Evolutionary conservation across 2,113 vertebrate genomes (phyloP).

Genomic region (Sinocyclocheilus anshuiensis): DNA sequence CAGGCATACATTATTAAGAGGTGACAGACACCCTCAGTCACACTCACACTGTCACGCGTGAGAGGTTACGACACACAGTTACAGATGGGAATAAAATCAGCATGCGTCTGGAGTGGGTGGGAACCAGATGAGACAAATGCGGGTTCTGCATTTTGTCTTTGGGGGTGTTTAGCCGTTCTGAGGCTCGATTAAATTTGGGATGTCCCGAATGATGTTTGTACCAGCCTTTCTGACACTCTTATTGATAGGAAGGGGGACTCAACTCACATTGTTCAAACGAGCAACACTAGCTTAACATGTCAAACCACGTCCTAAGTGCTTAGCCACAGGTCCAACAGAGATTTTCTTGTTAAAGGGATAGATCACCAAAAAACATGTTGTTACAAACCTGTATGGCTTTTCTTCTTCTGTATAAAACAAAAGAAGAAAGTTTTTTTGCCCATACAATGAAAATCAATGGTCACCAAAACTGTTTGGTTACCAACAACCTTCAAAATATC

Average conservation of each 20-base stretch:
- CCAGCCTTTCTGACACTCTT: neutral
- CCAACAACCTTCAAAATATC: neutral
- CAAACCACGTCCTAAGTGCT: neutral
- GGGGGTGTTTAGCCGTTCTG: neutral
- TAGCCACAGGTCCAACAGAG: conserved; percentile 4
- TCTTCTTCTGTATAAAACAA: neutral
- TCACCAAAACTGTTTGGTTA: neutral
- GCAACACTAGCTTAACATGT: neutral
- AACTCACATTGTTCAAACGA: neutral
- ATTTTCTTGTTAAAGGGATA: neutral
- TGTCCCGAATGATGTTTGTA: neutral
- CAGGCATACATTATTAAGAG: conserved; percentile 74
- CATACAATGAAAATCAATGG: neutral
- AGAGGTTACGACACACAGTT: conserved; percentile 26
- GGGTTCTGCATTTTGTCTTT: neutral
- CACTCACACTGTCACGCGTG: conserved; percentile 33
- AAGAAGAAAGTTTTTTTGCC: neutral
- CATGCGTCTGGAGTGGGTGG: conserved; percentile 10
- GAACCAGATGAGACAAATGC: conserved; percentile 4
- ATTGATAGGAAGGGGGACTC: neutral
- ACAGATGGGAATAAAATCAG: conserved; percentile 40
- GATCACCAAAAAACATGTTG: neutral
- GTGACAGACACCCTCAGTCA: conserved; percentile 59
- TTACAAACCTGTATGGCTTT: neutral
- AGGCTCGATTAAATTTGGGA: neutral